Evolutionary conservation across 2,888 invertebrate genomes (phyloP), one percentile per base, ranked within the genome.

Genomic region (Apocheima hispidaria): DNA sequence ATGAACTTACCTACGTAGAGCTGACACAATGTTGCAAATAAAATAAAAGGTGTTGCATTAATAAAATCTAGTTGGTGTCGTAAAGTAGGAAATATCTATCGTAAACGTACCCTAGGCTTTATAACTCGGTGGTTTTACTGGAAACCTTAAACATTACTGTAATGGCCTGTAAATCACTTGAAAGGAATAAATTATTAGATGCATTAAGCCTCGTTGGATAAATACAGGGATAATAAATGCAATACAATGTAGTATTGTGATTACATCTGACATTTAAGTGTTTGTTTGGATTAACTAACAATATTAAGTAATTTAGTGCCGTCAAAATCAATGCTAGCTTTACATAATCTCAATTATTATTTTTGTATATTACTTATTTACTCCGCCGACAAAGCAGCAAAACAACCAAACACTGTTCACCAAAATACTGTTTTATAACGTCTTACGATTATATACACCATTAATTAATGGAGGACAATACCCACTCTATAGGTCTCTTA

Each of bases 131-230:
- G 78, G 78, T 81, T 82, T 84, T 79, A 81, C 81, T 82, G 78
- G 77, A 81, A 82, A 82, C 77, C 78, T 84, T 82, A 79, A 82
- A 56, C 78, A 79, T 79, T 80, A 74, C 81, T 75, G 77, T 84
- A 86, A 87, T 86, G 77, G 83, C 72, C 80, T 73, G 79, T 89
- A 88, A 88, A 88, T 90, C 88, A 87, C 82, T 74, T 66, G 78
- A 82, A 82, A 84, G 81, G 75, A 84, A 86, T 88, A 88, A 86
- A 87, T 84, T 87, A 86, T 84, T 82, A 78, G 79, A 80, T 77
- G 71, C 83, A 83, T 88, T 84, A 85, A 86, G 71, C 75, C 70
- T 66, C 74, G 70, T 57, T 69, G 71, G 80, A 79, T 84, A 84
- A 82, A 83, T 84, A 82, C 70, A 65, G 77, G 71, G 77, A 73